Base-by-base conservation (phyloP, 2,888 invertebrate genomes). In the Norana najaformis region DNA sequence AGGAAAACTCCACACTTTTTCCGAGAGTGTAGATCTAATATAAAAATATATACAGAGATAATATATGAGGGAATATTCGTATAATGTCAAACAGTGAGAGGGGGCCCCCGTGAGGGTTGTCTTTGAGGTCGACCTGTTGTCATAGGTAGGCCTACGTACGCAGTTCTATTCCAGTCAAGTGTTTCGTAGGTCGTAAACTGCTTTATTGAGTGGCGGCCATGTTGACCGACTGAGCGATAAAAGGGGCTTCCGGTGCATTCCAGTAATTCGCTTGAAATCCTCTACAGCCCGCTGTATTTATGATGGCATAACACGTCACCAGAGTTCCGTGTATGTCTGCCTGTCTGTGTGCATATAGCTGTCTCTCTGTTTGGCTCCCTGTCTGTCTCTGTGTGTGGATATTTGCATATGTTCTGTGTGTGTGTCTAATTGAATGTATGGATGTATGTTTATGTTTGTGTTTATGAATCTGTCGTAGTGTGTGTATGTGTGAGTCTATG, bases 131-230 rank as follows among this genome's bases (percentile, higher is more conserved):
- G 69, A 69, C 69, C 69, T 69, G 69, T 69, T 69, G 69, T 69
- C n/a, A n/a, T 47, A 20, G 47, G 1, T 47, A 6, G 47, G 20
- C 23, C 23, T 69, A n/a, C n/a, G n/a, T n/a, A n/a, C 53, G 53
- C 30, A 30, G 69, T 69, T 69, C 30, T 69, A 69, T 69, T 53
- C 16, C 69, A 8, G 69, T 69, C 69, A 69, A 69, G 69, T 69
- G 69, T n/a, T 16, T 4, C 69, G 69, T 69, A 30, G 30, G 69
- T 69, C 69, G n/a, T 69, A 69, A 69, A 69, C 69, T 69, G 30
- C 69, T 69, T 69, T 69, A 69, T 69, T 69, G n/a, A 69, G 69
- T 69, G 69, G 69, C 69, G 69, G 69, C 69, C 69, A 69, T 69
- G 69, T 69, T 69, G 69, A 69, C 69, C 69, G 69, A 69, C 69